These are phyloP conservation scores for Sylvia atricapilla DNA, from an alignment of 2,113 vertebrate genomes.

Conservation along the genomic window DNA sequence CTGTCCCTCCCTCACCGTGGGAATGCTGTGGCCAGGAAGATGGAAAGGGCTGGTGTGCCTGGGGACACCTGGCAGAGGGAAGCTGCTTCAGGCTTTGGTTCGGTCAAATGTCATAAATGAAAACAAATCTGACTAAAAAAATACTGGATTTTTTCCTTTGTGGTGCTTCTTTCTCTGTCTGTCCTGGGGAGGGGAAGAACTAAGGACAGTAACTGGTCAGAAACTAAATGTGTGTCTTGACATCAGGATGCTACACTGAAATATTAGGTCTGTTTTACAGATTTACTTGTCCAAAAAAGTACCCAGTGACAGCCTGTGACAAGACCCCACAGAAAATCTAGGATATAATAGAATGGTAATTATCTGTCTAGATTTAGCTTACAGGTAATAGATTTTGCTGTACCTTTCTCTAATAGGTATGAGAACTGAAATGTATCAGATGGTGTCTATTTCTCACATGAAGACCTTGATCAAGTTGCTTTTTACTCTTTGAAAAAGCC, in stretches of 20 bases:
- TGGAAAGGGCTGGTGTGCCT: background rate
- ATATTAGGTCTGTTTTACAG: background rate
- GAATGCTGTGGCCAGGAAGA: background rate
- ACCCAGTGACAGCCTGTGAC: background rate
- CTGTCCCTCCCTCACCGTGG: background rate
- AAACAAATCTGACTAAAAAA: background rate
- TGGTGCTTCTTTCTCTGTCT: background rate
- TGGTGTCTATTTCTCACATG: background rate
- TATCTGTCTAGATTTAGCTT: background rate
- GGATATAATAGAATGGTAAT: background rate
- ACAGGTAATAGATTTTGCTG: background rate
- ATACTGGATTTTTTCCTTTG: background rate
- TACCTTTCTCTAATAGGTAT: background rate
- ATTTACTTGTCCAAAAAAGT: background rate
- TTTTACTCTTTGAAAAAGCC: background rate
- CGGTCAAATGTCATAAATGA: background rate
- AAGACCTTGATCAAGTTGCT: background rate
- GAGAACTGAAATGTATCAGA: background rate
- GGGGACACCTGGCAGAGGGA: background rate
- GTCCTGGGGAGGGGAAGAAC: background rate
- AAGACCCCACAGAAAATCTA: background rate
- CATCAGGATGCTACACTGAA: background rate
- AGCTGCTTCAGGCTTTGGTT: background rate
- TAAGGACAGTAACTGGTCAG: background rate
- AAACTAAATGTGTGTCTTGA: background rate